Percentiles rank a stretch among this genome's conserved stretches.
Conservation (phyloP, 2,888 invertebrate genomes). For the Aethes cnicana region DNA sequence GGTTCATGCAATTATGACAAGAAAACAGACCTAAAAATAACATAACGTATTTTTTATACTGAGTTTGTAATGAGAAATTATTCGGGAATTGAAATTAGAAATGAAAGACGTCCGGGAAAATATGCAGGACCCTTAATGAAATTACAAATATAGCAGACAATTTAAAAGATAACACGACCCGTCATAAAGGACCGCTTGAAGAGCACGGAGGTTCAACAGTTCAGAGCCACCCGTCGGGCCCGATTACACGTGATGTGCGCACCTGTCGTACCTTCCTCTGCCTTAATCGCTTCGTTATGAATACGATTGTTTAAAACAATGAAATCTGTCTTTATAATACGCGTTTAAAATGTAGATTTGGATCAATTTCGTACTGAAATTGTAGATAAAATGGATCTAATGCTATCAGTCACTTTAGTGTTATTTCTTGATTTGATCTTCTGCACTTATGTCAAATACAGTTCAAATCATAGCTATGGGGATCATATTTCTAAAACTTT, state of each 20-base stretch:
- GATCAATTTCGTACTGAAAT: too few species aligned
- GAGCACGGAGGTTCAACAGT: constrained; percentile 61
- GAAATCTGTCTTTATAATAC: not conserved
- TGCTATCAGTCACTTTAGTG: too few species aligned
- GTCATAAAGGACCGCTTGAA: constrained; percentile 56
- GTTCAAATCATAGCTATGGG: too few species aligned
- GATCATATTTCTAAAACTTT: too few species aligned
- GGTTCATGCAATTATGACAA: too few species aligned
- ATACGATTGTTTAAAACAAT: not conserved
- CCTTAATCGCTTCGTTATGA: constrained; percentile 2
- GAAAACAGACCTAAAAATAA: too few species aligned
- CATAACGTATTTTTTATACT: too few species aligned
- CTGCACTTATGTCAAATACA: too few species aligned
- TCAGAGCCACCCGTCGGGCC: constrained; percentile 51
- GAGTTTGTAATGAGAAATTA: too few species aligned
- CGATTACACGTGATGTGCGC: constrained; percentile 21
- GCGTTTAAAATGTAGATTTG: not conserved
- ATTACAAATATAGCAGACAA: constrained; percentile 39
- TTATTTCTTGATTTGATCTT: too few species aligned
- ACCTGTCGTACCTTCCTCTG: constrained; percentile 18
- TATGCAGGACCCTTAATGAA: constrained; percentile 31
- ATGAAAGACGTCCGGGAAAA: not conserved
- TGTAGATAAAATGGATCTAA: too few species aligned
- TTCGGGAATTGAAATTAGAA: not conserved
- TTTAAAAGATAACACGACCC: constrained; percentile 52